Base-by-base conservation (phyloP, 2,113 vertebrate species). In the Lethenteron camtschaticum region DNA sequence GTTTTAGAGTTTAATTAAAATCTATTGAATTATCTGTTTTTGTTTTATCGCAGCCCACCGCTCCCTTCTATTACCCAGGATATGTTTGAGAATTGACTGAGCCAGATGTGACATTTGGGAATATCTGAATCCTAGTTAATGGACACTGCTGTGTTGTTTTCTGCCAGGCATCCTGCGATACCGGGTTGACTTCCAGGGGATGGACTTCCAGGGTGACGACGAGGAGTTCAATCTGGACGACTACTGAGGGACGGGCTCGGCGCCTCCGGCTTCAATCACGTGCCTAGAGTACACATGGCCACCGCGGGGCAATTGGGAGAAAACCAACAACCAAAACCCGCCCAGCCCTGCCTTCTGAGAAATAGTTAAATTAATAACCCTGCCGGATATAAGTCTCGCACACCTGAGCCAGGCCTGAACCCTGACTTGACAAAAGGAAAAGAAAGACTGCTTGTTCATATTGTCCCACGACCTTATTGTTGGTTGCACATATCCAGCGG, bases 151-250 rank as follows among this genome's bases (percentile, higher is more conserved):
- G 41, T 41, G 41, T 16, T 63, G 12, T 63, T 63, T 18, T 66
- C 63, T 66, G n/a, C 56, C 78, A 99, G 94, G 94, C 81, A 95
- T 96, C 84, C 84, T 99, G 82, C 82, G 94, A 83, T 99, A 96
- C 86, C 86, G 94, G 82, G 94, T 99, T 84, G 94, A 96, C 81
- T 99, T 99, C 86, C 90, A 96, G 82, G 92, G 90, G 79, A 94
- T 99, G 87, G 94, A 99, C 74, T 96, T 96, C 81, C 89, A 95
- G 86, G 90, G 87, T 87, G 88, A 87, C 79, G 90, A 96, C 56
- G 90, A 96, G 72, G 94, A 96, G 84, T 99, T 96, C 84, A 91
- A 99, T 86, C 89, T 99, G 84, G 90, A 96, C 92, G 94, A 99
- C 90, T 99, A 99, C 90, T 99, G 95, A 66, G 41, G 41, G 41